phyloP scores from a whole-genome alignment of 2,797 vertebrate genomes.

The Mus caroli region DNA sequence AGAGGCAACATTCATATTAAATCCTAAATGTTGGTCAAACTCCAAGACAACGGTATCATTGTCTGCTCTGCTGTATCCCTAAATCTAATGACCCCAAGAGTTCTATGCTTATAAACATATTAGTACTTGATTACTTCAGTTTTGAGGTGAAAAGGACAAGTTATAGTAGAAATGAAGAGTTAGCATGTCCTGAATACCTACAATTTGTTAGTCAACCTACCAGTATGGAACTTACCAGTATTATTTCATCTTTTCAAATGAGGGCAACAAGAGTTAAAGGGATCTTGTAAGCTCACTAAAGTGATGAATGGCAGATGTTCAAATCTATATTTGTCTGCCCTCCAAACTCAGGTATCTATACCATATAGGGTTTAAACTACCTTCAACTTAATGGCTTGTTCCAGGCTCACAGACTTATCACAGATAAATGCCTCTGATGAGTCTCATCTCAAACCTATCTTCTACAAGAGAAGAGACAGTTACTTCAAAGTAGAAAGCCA shows the following conservation, averaged over 20 bases:
- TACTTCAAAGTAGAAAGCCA: conserved; percentile 18
- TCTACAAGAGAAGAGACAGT: neutral
- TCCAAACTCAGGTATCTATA: neutral
- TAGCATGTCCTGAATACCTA: neutral
- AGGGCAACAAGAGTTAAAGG: neutral
- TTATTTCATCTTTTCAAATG: neutral
- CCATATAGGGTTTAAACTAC: neutral
- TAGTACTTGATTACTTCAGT: neutral
- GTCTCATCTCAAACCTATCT: neutral
- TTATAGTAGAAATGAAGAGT: neutral
- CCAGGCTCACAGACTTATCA: neutral
- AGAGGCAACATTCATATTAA: neutral
- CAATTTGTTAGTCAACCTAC: neutral
- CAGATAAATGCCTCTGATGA: neutral
- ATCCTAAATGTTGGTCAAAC: conserved; percentile 10
- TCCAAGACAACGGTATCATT: neutral
- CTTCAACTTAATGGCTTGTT: neutral
- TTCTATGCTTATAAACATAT: neutral
- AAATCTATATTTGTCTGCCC: neutral
- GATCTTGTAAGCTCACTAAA: neutral
- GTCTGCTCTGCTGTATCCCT: neutral
- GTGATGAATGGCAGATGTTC: neutral
- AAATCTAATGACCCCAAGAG: neutral
- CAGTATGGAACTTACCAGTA: neutral
- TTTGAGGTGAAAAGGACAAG: neutral